A percentile compares a stretch with the other conserved stretches of the same genome.
These are phyloP conservation scores for Xestobium rufovillosum DNA, from an alignment of 2,888 invertebrate genomes.

Conservation along the genomic window DNA sequence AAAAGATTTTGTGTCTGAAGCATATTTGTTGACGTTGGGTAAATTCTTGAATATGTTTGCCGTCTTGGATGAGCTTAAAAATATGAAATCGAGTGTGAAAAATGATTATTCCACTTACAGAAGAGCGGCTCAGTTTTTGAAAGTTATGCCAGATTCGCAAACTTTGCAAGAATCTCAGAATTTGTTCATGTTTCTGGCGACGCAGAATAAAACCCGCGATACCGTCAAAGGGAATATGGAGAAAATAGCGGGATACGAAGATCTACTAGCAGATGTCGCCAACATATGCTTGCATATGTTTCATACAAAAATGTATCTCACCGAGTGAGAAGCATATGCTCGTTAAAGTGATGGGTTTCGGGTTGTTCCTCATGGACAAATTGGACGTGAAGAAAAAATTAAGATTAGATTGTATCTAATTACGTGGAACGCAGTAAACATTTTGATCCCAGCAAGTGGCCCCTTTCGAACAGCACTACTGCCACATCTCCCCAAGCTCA, in stretches of 20 bases:
- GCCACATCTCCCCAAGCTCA: conserved; percentile 86
- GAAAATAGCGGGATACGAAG: conserved; percentile 88
- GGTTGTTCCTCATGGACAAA: conserved; percentile 95
- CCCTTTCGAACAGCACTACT: conserved; percentile 72
- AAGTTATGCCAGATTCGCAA: conserved; percentile 96
- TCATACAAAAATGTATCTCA: conserved; percentile 90
- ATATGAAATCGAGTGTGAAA: conserved; percentile 99
- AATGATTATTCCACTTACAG: conserved; percentile 98
- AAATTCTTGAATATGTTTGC: conserved; percentile 99
- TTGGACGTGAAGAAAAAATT: conserved; percentile 94
- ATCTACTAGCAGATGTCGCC: conserved; percentile 92
- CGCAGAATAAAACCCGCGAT: conserved; percentile 96
- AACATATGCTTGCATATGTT: conserved; percentile 97
- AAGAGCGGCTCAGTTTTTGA: conserved; percentile 95
- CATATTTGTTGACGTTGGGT: conserved; percentile 91
- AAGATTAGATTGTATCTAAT: conserved; percentile 88
- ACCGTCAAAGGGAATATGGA: conserved; percentile 91
- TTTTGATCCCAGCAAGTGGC: conserved; percentile 90
- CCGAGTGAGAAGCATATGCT: conserved; percentile 98
- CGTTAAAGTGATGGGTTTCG: conserved; percentile 97
- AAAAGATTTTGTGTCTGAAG: conserved; percentile 97
- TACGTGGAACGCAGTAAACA: conserved; percentile 92
- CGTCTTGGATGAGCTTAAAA: conserved; percentile 96
- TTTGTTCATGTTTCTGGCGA: conserved; percentile 96
- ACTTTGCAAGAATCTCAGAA: conserved; percentile 97